These are phyloP conservation scores for Tangara arthus DNA, from an alignment of 2,797 vertebrate genomes.

Conservation along the genomic window DNA sequence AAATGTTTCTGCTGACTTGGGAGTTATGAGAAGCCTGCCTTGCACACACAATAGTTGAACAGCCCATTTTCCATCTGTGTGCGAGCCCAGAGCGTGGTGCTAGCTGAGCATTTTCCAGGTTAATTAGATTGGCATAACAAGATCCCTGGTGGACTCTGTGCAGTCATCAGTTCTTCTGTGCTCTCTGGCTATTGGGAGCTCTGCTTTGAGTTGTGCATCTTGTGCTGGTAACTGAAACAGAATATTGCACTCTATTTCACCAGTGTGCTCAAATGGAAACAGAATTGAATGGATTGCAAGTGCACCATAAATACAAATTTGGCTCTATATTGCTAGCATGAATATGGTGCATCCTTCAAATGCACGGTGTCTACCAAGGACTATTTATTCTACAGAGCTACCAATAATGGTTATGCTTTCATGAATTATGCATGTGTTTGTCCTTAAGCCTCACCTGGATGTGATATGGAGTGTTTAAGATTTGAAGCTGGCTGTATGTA, in stretches of 20 bases:
- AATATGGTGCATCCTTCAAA: conserved; percentile 49
- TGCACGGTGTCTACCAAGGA: not conserved
- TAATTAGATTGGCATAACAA: conserved; percentile 67
- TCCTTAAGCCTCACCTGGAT: conserved; percentile 17
- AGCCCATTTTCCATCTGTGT: conserved; percentile 49
- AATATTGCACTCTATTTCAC: conserved; percentile 21
- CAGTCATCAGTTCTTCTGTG: conserved; percentile 41
- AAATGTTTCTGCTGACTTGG: conserved; percentile 51
- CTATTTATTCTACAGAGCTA: conserved; percentile 18
- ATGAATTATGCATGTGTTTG: conserved; percentile 54
- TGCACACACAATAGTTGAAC: not conserved
- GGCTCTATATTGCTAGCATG: not conserved
- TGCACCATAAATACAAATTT: conserved; percentile 53
- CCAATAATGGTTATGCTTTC: not conserved
- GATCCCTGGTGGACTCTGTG: conserved; percentile 40
- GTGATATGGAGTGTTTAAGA: conserved; percentile 13
- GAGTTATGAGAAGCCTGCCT: conserved; percentile 23
- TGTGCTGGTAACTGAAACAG: not conserved
- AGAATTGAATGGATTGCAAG: conserved; percentile 17
- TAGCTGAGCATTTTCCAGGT: conserved; percentile 61
- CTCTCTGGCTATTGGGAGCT: not conserved
- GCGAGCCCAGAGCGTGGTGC: not conserved
- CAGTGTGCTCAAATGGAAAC: conserved; percentile 6
- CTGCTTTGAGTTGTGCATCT: not conserved
- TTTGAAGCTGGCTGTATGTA: not conserved